Evolutionary conservation across 2,888 invertebrate species (phyloP), one percentile per base, ranked within the genome.

Genomic region (Acanthosepion lycidas): DNA sequence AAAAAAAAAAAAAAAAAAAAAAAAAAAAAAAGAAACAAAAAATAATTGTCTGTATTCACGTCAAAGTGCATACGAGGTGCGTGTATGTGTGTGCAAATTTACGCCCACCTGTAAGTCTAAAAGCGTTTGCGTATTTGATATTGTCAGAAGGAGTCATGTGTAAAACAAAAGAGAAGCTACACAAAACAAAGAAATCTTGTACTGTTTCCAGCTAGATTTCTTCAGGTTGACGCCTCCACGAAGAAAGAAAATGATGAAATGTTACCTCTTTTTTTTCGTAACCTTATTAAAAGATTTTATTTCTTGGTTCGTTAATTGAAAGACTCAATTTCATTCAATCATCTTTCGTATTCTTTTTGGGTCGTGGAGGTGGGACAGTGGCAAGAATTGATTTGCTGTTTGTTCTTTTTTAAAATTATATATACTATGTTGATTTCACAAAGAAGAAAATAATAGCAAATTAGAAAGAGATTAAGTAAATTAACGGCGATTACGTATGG

Each of bases 261-360:
- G 59, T 59, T 59, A n/a, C 78, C 78, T 78, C n/a, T 33, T 33
- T 15, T 33, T 42, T 42, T 78, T n/a, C 5, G 78, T 5, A 78
- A 78, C 78, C n/a, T 78, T 33, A 15, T 78, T 33, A 78, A 59
- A 64, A 33, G 12, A 33, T 78, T 78, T n/a, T n/a, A 12, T 78
- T 78, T 33, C n/a, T 33, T 78, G 78, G 6, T n/a, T 78, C 78
- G 78, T 78, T 78, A 78, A 78, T 78, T 78, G 78, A 78, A 78
- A 33, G 78, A 78, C 78, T 78, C 78, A 78, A n/a, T 78, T 78
- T 78, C 78, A n/a, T 33, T n/a, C 78, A 78, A 78, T 78, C n/a
- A 33, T 78, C 33, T n/a, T 15, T 33, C 78, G 9, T 78, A n/a
- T 78, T 78, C 78, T n/a, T 78, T n/a, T n/a, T 9, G 78, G 33